Conservation (phyloP, 1,140 invertebrate species). For the Triops cancriformis region DNA sequence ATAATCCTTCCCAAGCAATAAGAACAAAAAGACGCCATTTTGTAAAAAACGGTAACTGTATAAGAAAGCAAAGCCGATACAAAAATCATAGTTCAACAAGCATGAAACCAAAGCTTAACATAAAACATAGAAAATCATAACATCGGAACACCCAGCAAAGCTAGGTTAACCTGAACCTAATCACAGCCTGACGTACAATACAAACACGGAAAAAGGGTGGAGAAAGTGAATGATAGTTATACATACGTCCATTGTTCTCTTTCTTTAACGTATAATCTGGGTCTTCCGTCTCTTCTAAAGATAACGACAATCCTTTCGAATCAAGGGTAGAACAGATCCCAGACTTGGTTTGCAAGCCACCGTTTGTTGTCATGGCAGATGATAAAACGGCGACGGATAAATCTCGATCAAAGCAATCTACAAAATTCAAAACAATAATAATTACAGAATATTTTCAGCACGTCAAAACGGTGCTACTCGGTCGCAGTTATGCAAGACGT, state of each 20-base stretch:
- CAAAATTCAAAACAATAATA: background rate
- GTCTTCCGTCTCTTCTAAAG: background rate
- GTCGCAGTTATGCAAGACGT: background rate
- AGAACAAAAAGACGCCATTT: background rate
- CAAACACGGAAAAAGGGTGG: too few relatives aligned
- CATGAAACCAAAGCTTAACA: background rate
- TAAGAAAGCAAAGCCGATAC: background rate
- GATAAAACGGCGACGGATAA: background rate
- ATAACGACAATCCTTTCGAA: background rate
- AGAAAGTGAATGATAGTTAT: background rate
- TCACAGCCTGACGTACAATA: too few relatives aligned
- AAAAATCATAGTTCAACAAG: background rate
- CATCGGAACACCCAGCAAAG: background rate
- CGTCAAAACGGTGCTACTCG: background rate
- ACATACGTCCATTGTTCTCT: background rate
- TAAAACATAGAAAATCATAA: background rate
- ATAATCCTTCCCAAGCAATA: background rate
- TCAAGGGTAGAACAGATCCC: background rate
- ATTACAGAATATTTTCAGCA: background rate
- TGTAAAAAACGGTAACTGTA: background rate
- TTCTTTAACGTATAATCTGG: background rate
- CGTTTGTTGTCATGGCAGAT: background rate
- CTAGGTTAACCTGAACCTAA: too few relatives aligned
- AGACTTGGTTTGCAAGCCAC: background rate
- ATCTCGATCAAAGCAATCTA: background rate